Conservation (phyloP, 2,797 vertebrate species). For the Channallabes apus region DNA sequence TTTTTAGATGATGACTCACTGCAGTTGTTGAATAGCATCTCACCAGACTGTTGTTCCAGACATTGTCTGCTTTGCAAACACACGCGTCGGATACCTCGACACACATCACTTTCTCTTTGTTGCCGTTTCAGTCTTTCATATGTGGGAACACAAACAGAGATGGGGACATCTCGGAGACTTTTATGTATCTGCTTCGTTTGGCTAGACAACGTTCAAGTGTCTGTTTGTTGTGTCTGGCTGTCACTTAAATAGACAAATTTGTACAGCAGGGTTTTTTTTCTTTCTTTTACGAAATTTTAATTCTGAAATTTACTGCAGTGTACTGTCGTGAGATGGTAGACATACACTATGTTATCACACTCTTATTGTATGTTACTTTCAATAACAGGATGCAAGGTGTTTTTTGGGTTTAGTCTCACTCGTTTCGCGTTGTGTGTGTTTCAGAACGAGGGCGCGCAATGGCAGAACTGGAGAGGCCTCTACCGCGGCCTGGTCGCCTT, state of each 20-base stretch:
- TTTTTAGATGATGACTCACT: constrained; percentile 63
- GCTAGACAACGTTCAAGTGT: neutral
- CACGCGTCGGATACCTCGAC: constrained; percentile 28
- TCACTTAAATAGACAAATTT: neutral
- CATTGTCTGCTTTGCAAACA: constrained; percentile 45
- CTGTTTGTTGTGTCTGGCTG: constrained; percentile 2
- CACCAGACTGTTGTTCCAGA: constrained; percentile 49
- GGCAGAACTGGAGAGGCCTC: constrained; percentile 69
- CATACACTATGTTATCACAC: neutral
- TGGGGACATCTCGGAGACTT: neutral
- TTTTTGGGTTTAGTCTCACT: constrained; percentile 14
- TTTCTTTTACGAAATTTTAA: neutral
- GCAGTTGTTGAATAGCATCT: constrained; percentile 57
- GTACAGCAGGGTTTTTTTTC: neutral
- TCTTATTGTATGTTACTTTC: neutral
- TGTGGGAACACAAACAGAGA: neutral
- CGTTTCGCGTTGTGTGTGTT: constrained; percentile 37
- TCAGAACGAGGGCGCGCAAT: constrained; percentile 64
- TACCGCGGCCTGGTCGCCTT: constrained; percentile 69
- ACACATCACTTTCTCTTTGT: constrained; percentile 16
- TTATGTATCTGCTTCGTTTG: neutral
- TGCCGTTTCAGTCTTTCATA: neutral
- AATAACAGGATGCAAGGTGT: neutral
- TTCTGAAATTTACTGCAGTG: neutral
- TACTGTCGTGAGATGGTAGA: neutral